Percentiles rank a stretch among this genome's conserved stretches.
These are phyloP conservation scores for Drosophila asahinai DNA, from an alignment of 1,140 invertebrate genomes.

Conservation along the genomic window DNA sequence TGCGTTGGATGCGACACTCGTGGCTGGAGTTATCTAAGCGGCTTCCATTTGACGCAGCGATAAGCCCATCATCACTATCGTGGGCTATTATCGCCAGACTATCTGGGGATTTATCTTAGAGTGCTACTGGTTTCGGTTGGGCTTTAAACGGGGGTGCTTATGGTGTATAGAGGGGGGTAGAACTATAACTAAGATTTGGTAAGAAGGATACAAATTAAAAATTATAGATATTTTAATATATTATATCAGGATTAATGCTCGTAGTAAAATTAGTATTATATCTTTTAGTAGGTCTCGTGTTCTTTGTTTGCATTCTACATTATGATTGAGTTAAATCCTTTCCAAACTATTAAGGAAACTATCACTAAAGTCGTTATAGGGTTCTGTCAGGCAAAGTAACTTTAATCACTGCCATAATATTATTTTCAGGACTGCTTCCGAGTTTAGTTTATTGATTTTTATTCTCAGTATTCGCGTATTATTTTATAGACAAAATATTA, in stretches of 20 bases:
- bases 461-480: too few relatives aligned
- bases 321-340: too few relatives aligned
- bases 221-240: too few relatives aligned
- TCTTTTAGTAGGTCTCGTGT: background rate
- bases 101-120: conserved; percentile 60
- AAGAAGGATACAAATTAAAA: too few relatives aligned
- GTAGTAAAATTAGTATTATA: background rate
- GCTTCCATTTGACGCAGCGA: conserved; percentile 72
- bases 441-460: too few relatives aligned
- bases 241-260: background rate
- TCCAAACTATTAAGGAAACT: background rate
- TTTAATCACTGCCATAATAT: background rate
- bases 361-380: background rate
- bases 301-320: background rate
- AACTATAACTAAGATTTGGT: background rate
- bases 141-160: conserved; percentile 6
- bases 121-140: conserved; percentile 47
- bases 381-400: background rate
- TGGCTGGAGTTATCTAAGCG: conserved; percentile 65
- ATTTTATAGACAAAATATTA: too few relatives aligned
- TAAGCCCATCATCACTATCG: conserved; percentile 56
- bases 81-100: conserved; percentile 43
- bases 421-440: too few relatives aligned
- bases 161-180: too few relatives aligned
- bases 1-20: conserved; percentile 64